Conservation (phyloP, 2,888 invertebrate genomes). For the Polydrusus cervinus region DNA sequence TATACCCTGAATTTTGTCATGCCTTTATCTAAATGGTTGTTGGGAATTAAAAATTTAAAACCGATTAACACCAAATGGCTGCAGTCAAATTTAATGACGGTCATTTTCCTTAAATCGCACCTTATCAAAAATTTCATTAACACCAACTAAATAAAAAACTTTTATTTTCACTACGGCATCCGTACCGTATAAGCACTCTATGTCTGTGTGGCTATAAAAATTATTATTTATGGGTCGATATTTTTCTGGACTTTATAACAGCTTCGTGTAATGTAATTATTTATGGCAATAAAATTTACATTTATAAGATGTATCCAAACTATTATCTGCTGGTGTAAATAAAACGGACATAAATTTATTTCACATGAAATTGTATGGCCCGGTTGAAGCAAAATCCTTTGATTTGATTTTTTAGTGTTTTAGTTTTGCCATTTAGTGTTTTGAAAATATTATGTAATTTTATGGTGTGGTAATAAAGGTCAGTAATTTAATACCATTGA, state of each 20-base stretch:
- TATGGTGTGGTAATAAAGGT: too few species aligned
- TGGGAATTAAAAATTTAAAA: slow-evolving; percentile 26
- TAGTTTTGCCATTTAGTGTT: neutral
- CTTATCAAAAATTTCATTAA: slow-evolving; percentile 47
- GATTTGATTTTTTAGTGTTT: neutral
- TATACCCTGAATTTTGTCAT: neutral
- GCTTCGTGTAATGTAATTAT: slow-evolving; percentile 46
- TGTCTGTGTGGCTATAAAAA: slow-evolving; percentile 38
- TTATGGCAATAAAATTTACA: slow-evolving; percentile 51
- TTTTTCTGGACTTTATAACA: slow-evolving; percentile 40
- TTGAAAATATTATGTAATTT: too few species aligned
- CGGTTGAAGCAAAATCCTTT: neutral
- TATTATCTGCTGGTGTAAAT: slow-evolving; percentile 39
- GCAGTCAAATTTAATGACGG: slow-evolving; percentile 38
- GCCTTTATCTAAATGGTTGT: neutral
- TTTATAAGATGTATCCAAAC: slow-evolving; percentile 40
- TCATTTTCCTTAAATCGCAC: slow-evolving; percentile 30
- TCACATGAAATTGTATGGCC: slow-evolving; percentile 22
- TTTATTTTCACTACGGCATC: slow-evolving; percentile 38
- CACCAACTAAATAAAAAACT: slow-evolving; percentile 46
- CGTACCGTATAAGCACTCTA: slow-evolving; percentile 34
- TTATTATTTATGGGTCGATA: slow-evolving; percentile 49
- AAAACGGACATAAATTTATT: slow-evolving; percentile 41
- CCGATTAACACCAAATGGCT: slow-evolving; percentile 44
- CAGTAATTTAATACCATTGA: too few species aligned